Conservation (phyloP, 1,140 invertebrate species). For the Hylaeus anthracinus region DNA sequence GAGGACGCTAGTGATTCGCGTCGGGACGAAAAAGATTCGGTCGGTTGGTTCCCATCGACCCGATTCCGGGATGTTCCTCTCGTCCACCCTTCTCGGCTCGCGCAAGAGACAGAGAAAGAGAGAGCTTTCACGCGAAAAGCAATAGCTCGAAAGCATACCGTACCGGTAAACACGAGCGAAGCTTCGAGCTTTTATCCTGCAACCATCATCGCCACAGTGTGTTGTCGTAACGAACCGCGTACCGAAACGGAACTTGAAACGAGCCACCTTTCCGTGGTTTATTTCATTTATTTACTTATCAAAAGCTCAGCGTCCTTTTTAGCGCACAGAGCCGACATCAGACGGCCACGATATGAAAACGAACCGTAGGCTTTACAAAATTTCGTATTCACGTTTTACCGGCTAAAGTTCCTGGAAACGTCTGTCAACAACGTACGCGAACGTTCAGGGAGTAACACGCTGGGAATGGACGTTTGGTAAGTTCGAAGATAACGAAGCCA, state of each 20-base stretch:
- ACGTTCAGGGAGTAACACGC: no score
- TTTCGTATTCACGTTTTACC: no score
- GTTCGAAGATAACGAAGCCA: no score
- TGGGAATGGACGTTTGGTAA: no score
- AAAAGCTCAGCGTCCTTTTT: no score
- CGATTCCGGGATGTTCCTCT: constrained; percentile 4
- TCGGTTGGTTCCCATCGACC: constrained; percentile 19
- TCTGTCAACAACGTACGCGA: no score
- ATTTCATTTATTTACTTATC: not conserved
- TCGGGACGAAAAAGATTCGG: constrained; percentile 9
- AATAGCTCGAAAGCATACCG: constrained; percentile 24
- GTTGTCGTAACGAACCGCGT: constrained; percentile 5
- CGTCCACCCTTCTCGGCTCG: not conserved
- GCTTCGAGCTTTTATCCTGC: constrained; percentile 28
- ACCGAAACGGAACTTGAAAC: not conserved
- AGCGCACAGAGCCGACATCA: no score
- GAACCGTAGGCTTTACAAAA: no score
- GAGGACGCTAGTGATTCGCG: not conserved
- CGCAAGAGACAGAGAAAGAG: not conserved
- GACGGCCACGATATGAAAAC: no score
- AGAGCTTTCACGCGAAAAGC: constrained; percentile 6
- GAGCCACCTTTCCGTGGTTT: not conserved
- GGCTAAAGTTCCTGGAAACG: no score
- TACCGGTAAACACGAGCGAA: constrained; percentile 21
- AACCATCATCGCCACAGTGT: not conserved